Conservation (phyloP, 2,888 invertebrate species). For the Gryllus longicercus region DNA sequence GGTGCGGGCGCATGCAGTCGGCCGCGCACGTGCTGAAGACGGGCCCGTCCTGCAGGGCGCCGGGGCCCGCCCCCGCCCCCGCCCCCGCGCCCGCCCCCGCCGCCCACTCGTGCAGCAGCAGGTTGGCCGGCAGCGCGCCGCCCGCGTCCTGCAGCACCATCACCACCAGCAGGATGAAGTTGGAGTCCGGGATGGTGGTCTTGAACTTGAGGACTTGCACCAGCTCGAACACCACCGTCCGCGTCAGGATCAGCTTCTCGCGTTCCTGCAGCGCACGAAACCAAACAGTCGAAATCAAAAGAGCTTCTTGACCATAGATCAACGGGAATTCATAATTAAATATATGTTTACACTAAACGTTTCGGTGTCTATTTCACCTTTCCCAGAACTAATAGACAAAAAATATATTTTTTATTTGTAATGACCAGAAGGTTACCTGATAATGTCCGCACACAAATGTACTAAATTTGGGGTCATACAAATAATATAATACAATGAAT, state of each 20-base stretch:
- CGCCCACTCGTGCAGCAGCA: slow-evolving; percentile 57
- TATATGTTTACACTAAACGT: too few relatives aligned
- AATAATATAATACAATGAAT: too few relatives aligned
- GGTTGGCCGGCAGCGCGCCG: slow-evolving; percentile 77
- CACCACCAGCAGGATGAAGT: slow-evolving; percentile 85
- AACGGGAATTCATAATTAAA: too few relatives aligned
- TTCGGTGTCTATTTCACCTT: too few relatives aligned
- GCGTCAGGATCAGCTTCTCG: slow-evolving; percentile 87
- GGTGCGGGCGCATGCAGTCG: slow-evolving; percentile 89
- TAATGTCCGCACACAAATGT: too few relatives aligned
- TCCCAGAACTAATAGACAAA: too few relatives aligned
- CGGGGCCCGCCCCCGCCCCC: slow-evolving; percentile 49
- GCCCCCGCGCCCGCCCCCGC: slow-evolving; percentile 43
- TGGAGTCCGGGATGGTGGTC: slow-evolving; percentile 88
- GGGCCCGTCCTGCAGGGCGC: slow-evolving; percentile 49
- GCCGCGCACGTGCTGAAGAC: slow-evolving; percentile 79
- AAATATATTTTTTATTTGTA: too few relatives aligned
- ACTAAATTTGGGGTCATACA: too few relatives aligned
- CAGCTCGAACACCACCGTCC: slow-evolving; percentile 90
- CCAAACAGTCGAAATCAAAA: background rate
- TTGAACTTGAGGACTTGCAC: slow-evolving; percentile 95
- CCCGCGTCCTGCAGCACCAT: slow-evolving; percentile 89
- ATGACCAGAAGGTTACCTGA: too few relatives aligned
- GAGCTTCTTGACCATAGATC: too few relatives aligned
- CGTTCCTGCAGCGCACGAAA: slow-evolving; percentile 62